Evolutionary conservation across 1,140 invertebrate species (phyloP), one percentile per base, ranked within the genome.

Genomic region (Meloidogyne hapla): DNA sequence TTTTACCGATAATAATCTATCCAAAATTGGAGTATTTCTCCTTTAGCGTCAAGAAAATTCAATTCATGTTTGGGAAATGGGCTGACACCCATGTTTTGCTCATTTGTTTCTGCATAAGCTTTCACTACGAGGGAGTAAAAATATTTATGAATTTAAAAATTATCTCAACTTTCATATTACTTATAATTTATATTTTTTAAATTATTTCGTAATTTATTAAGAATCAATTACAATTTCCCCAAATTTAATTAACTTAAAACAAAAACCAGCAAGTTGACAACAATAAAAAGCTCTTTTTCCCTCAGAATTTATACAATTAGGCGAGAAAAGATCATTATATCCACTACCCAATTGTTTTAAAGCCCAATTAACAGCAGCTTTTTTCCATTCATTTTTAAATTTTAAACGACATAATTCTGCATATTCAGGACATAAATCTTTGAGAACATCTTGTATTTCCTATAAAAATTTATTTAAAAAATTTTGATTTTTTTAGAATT

Each of bases 281-380:
- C 61, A 21, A 56, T 74, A 45, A n/a, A 71, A 13, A 33, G 40
- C 65, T 61, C 69, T 56, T 63, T 82, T n/a, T 18, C 64, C 33
- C 65, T 74, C 33, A 66, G 75, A 73, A 68, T 75, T 26, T 45
- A 79, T 85, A 83, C 79, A 80, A 69, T 71, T 84, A 79, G 77
- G 83, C 67, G 75, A 90, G 80, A 64, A 84, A 84, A 33, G 90
- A 68, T 18, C 78, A 79, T 69, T 25, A 87, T 85, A 2, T 89
- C 69, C 23, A 91, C 82, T 75, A 90, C 88, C 75, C 15, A 42
- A 23, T 23, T 75, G 69, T 23, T 48, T 63, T 28, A 56, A 25
- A 26, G 66, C 64, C 45, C 65, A 74, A 64, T 26, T 70, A 9
- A 56, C n/a, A 62, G 71, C 71, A 40, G 18, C 40, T 1, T 23